Evolutionary conservation across 2,797 vertebrate genomes (phyloP).

Genomic region (Diplodus sargus): DNA sequence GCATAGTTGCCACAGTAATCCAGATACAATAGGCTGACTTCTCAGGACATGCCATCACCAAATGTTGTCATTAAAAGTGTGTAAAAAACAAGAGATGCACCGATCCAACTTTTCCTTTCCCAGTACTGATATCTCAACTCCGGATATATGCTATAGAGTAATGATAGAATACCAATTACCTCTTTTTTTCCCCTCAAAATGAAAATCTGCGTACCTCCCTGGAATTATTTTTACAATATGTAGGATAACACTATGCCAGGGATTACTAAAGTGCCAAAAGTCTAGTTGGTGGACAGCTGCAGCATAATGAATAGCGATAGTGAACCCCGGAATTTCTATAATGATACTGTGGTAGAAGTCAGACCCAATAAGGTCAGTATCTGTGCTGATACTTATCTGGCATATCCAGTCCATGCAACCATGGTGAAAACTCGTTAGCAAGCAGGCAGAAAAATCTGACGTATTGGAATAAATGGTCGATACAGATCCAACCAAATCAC

Average conservation of each 20-base stretch:
- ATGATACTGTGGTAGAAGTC: neutral
- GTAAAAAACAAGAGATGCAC: neutral
- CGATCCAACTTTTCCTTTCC: neutral
- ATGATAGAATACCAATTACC: neutral
- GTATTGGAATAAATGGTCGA: slow-evolving; percentile 9
- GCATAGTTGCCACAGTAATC: neutral
- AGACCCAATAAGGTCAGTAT: neutral
- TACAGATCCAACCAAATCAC: neutral
- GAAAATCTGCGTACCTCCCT: neutral
- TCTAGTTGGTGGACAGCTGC: neutral
- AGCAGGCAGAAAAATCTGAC: neutral
- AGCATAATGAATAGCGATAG: neutral
- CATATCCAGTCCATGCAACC: neutral
- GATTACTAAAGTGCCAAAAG: neutral
- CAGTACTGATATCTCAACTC: neutral
- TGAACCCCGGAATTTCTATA: neutral
- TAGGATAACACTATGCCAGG: neutral
- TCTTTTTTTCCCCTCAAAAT: neutral
- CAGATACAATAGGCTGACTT: neutral
- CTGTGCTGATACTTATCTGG: neutral
- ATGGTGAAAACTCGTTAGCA: slow-evolving; percentile 8
- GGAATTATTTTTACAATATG: neutral
- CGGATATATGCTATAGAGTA: neutral
- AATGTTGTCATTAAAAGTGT: neutral
- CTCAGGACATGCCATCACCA: neutral